Percentiles rank a stretch among this genome's conserved stretches.
Evolutionary conservation across 2,888 invertebrate species (phyloP).

Genomic region (Laothoe populi): DNA sequence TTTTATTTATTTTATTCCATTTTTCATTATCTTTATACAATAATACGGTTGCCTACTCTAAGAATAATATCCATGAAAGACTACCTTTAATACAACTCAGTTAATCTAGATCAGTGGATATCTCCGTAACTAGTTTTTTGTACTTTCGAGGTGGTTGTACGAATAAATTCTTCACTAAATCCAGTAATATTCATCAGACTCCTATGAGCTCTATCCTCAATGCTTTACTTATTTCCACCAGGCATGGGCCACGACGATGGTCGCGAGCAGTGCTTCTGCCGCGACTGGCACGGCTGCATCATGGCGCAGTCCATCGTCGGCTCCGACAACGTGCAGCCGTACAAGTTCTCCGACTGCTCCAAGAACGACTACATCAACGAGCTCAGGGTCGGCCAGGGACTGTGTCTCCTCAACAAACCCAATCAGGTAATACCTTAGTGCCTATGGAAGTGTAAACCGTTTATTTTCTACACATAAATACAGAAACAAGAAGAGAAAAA

Average conservation of each 20-base stretch:
- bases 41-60: no score
- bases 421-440: slow-evolving; percentile 92
- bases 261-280: slow-evolving; percentile 93
- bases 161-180: no score
- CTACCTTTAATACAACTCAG: no score
- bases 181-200: neutral
- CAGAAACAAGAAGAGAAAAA: no score
- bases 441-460: no score
- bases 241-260: slow-evolving; percentile 95
- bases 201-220: neutral
- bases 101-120: no score
- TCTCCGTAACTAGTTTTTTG: no score
- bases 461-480: no score
- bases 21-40: no score
- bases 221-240: slow-evolving; percentile 36
- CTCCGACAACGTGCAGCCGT: slow-evolving; percentile 96
- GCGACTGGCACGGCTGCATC: slow-evolving; percentile 98
- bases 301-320: slow-evolving; percentile 97
- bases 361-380: slow-evolving; percentile 95
- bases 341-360: slow-evolving; percentile 98
- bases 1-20: no score
- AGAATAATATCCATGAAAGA: no score
- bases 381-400: slow-evolving; percentile 93
- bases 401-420: slow-evolving; percentile 97
- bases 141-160: no score